Evolutionary conservation across 2,888 invertebrate species (phyloP).

Genomic region (Elmis aenea): DNA sequence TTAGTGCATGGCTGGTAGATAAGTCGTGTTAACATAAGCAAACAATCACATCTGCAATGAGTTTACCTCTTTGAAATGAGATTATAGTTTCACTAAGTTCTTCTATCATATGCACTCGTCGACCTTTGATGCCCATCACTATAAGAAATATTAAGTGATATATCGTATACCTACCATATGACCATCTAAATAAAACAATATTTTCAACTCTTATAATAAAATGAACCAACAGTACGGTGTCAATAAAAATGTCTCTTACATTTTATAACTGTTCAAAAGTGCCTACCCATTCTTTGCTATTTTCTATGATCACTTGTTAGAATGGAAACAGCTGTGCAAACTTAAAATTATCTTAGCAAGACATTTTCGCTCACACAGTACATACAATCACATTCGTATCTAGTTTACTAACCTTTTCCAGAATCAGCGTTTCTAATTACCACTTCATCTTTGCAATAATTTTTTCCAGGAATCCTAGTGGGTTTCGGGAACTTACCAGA

Average conservation of each 20-base stretch:
- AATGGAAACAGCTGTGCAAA: too few relatives aligned
- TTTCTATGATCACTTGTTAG: too few relatives aligned
- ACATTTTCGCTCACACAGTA: too few relatives aligned
- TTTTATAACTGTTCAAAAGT: too few relatives aligned
- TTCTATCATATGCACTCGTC: slow-evolving; percentile 97
- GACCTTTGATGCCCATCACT: slow-evolving; percentile 99
- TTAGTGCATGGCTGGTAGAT: too few relatives aligned
- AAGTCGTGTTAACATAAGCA: too few relatives aligned
- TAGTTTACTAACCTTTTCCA: slow-evolving; percentile 75
- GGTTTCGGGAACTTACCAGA: slow-evolving; percentile 87
- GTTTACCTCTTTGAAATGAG: slow-evolving; percentile 97
- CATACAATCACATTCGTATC: too few relatives aligned
- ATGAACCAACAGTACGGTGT: not conserved
- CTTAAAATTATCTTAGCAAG: too few relatives aligned
- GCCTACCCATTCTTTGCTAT: too few relatives aligned
- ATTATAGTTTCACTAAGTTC: slow-evolving; percentile 97
- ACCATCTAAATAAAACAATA: not conserved
- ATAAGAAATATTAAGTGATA: slow-evolving; percentile 50
- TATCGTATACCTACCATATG: not conserved
- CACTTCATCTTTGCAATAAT: slow-evolving; percentile 92
- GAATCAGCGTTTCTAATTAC: slow-evolving; percentile 93
- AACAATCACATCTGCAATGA: not conserved
- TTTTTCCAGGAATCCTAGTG: slow-evolving; percentile 86
- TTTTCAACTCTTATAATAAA: slow-evolving; percentile 5
- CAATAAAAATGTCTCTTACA: too few relatives aligned